A percentile compares a stretch with the other conserved stretches of the same genome.
These are phyloP conservation scores for Phytoseiulus persimilis DNA, from an alignment of 2,888 invertebrate genomes.

Conservation along the genomic window DNA sequence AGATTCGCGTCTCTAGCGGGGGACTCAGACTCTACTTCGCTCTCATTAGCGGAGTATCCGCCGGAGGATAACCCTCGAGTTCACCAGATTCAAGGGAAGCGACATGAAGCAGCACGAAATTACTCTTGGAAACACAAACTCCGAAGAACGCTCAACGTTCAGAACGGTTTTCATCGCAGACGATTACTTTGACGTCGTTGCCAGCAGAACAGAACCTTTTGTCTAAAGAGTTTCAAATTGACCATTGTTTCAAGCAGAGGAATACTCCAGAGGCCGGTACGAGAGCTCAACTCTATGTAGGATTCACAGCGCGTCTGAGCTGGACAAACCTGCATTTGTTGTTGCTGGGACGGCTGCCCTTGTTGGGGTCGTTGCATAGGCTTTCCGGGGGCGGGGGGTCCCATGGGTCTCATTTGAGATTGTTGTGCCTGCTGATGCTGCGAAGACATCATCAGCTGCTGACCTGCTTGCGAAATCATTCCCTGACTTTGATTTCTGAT, in stretches of 20 bases:
- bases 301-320: too few species aligned
- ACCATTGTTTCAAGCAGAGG: constrained; percentile 7
- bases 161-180: neutral
- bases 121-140: too few species aligned
- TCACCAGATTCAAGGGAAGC: too few species aligned
- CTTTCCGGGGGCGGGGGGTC: constrained; percentile 14
- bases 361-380: neutral
- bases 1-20: too few species aligned
- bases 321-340: neutral
- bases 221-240: constrained; percentile 40
- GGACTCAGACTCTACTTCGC: too few species aligned
- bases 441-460: constrained; percentile 8
- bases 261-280: neutral
- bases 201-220: constrained; percentile 30
- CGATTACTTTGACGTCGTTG: too few species aligned
- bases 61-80: too few species aligned
- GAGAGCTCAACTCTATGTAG: too few species aligned
- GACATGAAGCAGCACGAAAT: too few species aligned
- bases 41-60: too few species aligned
- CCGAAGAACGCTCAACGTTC: too few species aligned
- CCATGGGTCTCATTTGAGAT: constrained; percentile 19
- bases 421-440: neutral
- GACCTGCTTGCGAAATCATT: neutral
- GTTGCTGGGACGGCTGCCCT: neutral
- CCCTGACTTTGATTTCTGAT: neutral